These are phyloP conservation scores for Zoroaster sp. DNA, from an alignment of 53 echinoderm and acorn worm genomes.

Conservation along the genomic window DNA sequence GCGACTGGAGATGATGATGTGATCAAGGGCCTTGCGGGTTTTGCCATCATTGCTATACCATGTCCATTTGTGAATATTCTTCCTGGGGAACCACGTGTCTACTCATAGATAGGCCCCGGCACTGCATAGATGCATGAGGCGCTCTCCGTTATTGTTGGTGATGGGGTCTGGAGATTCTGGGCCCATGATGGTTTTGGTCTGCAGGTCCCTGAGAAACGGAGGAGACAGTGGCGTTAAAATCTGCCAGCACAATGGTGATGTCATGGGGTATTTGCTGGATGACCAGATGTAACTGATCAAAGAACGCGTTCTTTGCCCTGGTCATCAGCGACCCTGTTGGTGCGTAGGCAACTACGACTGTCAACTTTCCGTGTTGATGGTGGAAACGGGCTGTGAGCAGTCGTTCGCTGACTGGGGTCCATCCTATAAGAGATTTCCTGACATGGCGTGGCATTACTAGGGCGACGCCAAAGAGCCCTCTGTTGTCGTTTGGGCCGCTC, in stretches of 20 bases:
- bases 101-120: too few species aligned
- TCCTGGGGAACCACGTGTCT: too few species aligned
- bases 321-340: background rate
- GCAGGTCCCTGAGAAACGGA: too few species aligned
- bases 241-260: too few species aligned
- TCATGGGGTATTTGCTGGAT: too few species aligned
- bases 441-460: background rate
- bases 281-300: too few species aligned
- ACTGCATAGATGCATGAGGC: too few species aligned
- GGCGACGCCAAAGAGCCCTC: background rate
- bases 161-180: too few species aligned
- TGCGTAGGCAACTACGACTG: background rate
- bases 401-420: background rate
- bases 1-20: background rate
- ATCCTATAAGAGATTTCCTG: background rate
- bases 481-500: background rate
- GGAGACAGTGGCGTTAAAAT: too few species aligned
- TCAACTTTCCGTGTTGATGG: background rate
- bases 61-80: background rate
- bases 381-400: background rate
- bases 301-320: too few species aligned
- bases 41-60: background rate
- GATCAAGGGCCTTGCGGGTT: background rate
- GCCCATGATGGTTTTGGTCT: too few species aligned
- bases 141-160: too few species aligned